Conservation (phyloP, 2,113 vertebrate species). For the Melanerpes formicivorus region DNA sequence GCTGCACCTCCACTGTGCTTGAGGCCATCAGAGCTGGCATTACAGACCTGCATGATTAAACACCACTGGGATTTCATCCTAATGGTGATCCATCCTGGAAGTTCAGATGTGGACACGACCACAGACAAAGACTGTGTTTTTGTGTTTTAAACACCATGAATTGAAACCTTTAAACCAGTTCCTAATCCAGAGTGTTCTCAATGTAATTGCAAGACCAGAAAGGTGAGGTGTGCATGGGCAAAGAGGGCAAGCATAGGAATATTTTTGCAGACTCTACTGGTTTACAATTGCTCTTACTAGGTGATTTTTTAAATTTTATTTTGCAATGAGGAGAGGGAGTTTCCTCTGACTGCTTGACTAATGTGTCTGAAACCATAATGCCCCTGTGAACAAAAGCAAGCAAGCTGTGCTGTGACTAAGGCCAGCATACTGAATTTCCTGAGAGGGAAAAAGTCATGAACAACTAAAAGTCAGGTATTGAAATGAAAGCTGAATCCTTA, state of each 20-base stretch:
- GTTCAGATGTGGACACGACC: not conserved
- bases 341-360: not conserved
- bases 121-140: not conserved
- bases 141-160: not conserved
- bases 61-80: not conserved
- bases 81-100: not conserved
- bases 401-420: not conserved
- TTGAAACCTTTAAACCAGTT: not conserved
- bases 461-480: not conserved
- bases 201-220: not conserved
- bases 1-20: accelerated
- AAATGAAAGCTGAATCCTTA: not conserved
- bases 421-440: not conserved
- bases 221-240: not conserved
- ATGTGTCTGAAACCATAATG: not conserved
- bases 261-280: not conserved
- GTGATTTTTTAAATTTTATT: not conserved
- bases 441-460: not conserved
- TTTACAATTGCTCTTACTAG: not conserved
- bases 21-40: accelerated
- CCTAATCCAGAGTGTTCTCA: not conserved
- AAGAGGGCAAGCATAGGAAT: not conserved
- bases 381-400: not conserved
- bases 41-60: accelerated
- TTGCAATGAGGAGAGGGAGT: not conserved